A percentile compares a stretch with the other conserved stretches of the same genome.
Conservation (phyloP, 2,113 vertebrate species). For the Eublepharis macularius region DNA sequence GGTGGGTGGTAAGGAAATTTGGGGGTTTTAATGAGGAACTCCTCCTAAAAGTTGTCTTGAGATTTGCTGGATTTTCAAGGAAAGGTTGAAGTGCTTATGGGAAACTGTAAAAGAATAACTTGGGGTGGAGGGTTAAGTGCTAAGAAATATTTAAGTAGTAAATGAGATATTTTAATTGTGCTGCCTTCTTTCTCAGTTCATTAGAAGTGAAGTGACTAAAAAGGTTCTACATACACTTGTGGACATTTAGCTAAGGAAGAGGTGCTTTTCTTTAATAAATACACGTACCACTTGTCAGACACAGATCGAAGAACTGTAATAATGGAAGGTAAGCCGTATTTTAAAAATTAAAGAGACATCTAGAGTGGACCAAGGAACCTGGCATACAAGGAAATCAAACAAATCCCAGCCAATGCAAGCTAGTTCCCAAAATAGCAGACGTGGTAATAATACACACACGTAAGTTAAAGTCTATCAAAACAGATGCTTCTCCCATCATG, state of each 20-base stretch:
- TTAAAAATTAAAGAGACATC: neutral
- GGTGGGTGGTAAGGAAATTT: neutral
- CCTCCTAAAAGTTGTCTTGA: neutral
- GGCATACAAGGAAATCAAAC: neutral
- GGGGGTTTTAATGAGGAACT: neutral
- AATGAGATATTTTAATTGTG: constrained; percentile 30
- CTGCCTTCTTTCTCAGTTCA: neutral
- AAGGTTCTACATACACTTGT: constrained; percentile 43
- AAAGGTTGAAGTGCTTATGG: neutral
- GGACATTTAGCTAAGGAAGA: constrained; percentile 27
- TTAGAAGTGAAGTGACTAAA: constrained; percentile 27
- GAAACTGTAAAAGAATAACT: constrained; percentile 19
- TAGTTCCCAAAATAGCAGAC: constrained; percentile 10
- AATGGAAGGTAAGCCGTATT: constrained; percentile 22
- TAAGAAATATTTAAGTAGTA: constrained; percentile 8
- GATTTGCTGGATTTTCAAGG: neutral
- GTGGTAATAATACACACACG: constrained; percentile 32
- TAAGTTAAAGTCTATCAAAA: constrained; percentile 28
- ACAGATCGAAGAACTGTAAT: constrained; percentile 16
- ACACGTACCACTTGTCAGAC: constrained; percentile 17
- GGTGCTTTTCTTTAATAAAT: constrained; percentile 21
- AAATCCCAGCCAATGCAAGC: constrained; percentile 10
- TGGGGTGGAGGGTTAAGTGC: neutral
- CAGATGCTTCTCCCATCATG: constrained; percentile 39
- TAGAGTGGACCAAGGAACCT: constrained; percentile 8